A percentile compares a stretch with the other conserved stretches of the same genome.
Evolutionary conservation across 1,140 invertebrate genomes (phyloP).

Genomic region (Hormaphis cornu): DNA sequence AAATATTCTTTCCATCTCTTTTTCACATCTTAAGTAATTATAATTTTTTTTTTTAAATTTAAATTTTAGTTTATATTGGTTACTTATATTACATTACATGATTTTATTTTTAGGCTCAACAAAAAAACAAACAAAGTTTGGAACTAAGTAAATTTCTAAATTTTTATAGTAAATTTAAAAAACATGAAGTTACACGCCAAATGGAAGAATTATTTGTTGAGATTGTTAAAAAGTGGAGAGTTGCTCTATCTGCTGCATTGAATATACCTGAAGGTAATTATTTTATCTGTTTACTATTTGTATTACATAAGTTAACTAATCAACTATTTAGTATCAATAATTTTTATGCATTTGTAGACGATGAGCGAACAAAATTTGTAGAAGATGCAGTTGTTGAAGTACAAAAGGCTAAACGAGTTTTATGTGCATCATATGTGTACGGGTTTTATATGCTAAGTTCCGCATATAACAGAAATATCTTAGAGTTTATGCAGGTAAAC

Average conservation of each 20-base stretch:
- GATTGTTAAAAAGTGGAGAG: constrained; percentile 55
- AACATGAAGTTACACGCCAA: constrained; percentile 56
- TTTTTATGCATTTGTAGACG: constrained; percentile 38
- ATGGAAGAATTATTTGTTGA: constrained; percentile 55
- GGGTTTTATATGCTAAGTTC: constrained; percentile 58
- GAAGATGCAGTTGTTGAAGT: constrained; percentile 57
- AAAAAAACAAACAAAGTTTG: constrained; percentile 47
- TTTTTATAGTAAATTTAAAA: constrained; percentile 57
- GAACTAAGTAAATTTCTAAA: constrained; percentile 58
- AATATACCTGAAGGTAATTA: constrained; percentile 40
- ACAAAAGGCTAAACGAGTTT: constrained; percentile 53
- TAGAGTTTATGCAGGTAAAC: constrained; percentile 62
- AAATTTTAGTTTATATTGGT: neutral
- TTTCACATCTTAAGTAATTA: no score
- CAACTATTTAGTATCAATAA: neutral
- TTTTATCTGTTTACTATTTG: no score
- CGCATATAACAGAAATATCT: constrained; percentile 58
- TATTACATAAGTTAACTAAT: neutral
- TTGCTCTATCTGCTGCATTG: constrained; percentile 47
- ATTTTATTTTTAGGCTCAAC: constrained; percentile 50
- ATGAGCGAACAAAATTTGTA: constrained; percentile 49
- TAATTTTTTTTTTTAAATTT: neutral
- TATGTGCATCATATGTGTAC: constrained; percentile 60
- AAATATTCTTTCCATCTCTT: no score
- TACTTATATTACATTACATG: constrained; percentile 43